phyloP scores from a whole-genome alignment of 1,140 invertebrate species.

The Plodia interpunctella region DNA sequence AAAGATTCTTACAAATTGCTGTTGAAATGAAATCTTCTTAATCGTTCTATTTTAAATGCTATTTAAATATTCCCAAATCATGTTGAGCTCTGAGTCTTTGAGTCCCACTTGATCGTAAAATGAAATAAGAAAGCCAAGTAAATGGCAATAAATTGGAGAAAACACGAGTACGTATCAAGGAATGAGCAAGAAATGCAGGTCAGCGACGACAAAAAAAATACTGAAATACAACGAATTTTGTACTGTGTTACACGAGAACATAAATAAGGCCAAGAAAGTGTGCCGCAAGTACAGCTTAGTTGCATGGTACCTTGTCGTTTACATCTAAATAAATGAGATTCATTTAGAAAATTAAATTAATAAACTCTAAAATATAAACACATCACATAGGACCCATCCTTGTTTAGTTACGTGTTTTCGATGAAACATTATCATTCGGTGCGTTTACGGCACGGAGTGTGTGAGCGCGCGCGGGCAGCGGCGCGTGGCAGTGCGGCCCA shows the following conservation, averaged over 20 bases:
- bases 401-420: no score
- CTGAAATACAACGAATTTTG: conserved; percentile 42
- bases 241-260: conserved; percentile 20
- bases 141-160: conserved; percentile 37
- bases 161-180: conserved; percentile 37
- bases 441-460: background rate
- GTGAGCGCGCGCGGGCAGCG: conserved; percentile 26
- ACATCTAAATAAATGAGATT: background rate
- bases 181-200: conserved; percentile 48
- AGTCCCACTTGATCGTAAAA: conserved; percentile 29
- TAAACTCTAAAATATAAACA: background rate
- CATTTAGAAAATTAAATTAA: background rate
- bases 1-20: no score
- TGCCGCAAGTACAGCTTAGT: background rate
- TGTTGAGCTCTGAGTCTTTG: conserved; percentile 25
- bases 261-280: conserved; percentile 25
- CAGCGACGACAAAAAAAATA: conserved; percentile 44
- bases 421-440: background rate
- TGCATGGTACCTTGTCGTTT: background rate
- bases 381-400: no score
- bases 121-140: conserved; percentile 25
- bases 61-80: background rate
- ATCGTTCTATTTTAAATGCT: no score
- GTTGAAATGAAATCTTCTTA: no score
- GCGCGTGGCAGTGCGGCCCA: conserved; percentile 54